phyloP scores from a whole-genome alignment of 2,797 vertebrate species.

The Moxostoma hubbsi region DNA sequence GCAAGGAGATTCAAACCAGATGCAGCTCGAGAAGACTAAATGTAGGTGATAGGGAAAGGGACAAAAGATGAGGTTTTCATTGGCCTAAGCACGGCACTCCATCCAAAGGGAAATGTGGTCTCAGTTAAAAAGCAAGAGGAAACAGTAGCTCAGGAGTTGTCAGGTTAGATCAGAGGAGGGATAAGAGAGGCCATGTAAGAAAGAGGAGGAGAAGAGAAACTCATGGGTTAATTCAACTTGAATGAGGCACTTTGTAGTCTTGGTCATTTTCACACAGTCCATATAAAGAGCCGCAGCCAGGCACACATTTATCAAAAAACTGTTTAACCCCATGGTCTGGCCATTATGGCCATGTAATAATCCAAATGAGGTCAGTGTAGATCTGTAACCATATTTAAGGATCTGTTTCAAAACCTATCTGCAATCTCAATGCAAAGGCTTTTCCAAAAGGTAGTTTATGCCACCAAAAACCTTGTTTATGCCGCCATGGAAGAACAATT shows the following conservation, averaged over 20 bases:
- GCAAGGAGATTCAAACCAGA: constrained; percentile 87
- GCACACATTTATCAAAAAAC: neutral
- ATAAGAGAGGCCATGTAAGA: constrained; percentile 52
- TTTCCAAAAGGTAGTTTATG: too few species aligned
- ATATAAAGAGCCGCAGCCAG: constrained; percentile 41
- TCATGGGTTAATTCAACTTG: constrained; percentile 71
- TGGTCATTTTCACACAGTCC: constrained; percentile 56
- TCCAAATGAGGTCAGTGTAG: neutral
- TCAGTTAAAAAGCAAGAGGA: constrained; percentile 84
- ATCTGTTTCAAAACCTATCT: too few species aligned
- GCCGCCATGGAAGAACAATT: too few species aligned
- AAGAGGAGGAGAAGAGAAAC: constrained; percentile 53
- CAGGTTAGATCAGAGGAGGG: constrained; percentile 82
- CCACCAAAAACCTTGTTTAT: too few species aligned
- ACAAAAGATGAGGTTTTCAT: constrained; percentile 50
- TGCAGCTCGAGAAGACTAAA: constrained; percentile 63
- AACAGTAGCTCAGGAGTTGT: constrained; percentile 89
- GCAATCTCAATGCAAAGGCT: too few species aligned
- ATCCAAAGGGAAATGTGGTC: constrained; percentile 81
- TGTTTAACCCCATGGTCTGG: constrained; percentile 2
- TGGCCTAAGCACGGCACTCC: constrained; percentile 65
- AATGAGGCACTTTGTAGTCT: constrained; percentile 62
- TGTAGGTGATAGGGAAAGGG: constrained; percentile 4
- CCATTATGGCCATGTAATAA: neutral
- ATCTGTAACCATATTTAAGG: neutral